Conservation (phyloP, 2,888 invertebrate species). For the Galerucella pusilla region DNA sequence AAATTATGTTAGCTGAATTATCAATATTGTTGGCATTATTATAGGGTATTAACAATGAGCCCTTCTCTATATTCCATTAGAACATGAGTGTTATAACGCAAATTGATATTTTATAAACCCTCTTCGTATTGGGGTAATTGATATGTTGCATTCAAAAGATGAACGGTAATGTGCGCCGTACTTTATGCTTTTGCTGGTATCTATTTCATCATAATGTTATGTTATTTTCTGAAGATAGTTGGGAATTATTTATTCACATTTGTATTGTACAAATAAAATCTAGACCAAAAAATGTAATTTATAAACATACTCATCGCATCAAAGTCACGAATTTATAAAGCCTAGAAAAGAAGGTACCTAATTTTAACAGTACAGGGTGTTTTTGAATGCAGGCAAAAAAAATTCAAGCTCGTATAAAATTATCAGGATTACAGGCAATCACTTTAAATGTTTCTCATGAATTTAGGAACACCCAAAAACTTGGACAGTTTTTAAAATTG, state of each 20-base stretch:
- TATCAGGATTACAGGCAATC: too few species aligned
- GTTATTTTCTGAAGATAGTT: constrained; percentile 7
- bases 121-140: constrained; percentile 13
- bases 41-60: too few species aligned
- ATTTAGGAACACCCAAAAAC: too few species aligned
- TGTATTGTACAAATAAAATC: constrained; percentile 7
- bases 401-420: too few species aligned
- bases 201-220: background rate
- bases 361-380: too few species aligned
- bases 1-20: too few species aligned
- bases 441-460: too few species aligned
- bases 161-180: background rate
- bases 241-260: background rate
- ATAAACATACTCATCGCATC: background rate
- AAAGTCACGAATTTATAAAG: background rate
- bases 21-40: too few species aligned
- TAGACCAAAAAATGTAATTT: background rate
- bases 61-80: too few species aligned
- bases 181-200: constrained; percentile 4
- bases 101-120: constrained; percentile 8
- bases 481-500: too few species aligned
- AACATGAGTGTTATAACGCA: background rate
- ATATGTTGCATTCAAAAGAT: constrained; percentile 6
- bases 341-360: background rate
- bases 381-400: too few species aligned